Conservation (phyloP, 2,113 vertebrate species). For the Struthio camelus region DNA sequence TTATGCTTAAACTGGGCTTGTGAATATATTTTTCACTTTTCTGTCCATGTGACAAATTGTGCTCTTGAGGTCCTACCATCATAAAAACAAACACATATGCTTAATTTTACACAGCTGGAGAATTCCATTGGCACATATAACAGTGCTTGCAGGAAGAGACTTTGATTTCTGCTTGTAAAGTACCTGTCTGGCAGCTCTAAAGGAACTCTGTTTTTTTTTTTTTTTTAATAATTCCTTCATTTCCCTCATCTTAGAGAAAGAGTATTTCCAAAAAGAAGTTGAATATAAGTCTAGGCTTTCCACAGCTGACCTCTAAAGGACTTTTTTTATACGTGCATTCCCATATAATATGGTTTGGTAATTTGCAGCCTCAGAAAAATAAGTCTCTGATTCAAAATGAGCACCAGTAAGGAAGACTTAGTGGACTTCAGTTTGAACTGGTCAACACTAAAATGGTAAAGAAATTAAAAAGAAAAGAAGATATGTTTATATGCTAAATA, state of each 20-base stretch:
- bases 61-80: background rate
- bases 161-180: background rate
- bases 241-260: background rate
- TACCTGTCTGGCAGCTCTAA: background rate
- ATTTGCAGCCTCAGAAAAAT: background rate
- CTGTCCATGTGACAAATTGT: background rate
- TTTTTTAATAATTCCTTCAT: background rate
- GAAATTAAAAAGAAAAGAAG: background rate
- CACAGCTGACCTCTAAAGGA: background rate
- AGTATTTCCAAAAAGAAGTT: background rate
- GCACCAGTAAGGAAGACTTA: background rate
- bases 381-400: background rate
- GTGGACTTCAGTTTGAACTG: background rate
- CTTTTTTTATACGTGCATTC: background rate
- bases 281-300: background rate
- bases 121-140: background rate
- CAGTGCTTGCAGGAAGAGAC: background rate
- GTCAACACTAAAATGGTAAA: background rate
- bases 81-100: background rate
- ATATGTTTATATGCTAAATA: background rate
- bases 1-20: background rate
- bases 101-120: background rate
- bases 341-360: background rate
- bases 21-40: background rate
- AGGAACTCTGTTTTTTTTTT: background rate